These are phyloP conservation scores for Chaetura pelagica DNA, from an alignment of 2,113 vertebrate genomes.

Conservation along the genomic window DNA sequence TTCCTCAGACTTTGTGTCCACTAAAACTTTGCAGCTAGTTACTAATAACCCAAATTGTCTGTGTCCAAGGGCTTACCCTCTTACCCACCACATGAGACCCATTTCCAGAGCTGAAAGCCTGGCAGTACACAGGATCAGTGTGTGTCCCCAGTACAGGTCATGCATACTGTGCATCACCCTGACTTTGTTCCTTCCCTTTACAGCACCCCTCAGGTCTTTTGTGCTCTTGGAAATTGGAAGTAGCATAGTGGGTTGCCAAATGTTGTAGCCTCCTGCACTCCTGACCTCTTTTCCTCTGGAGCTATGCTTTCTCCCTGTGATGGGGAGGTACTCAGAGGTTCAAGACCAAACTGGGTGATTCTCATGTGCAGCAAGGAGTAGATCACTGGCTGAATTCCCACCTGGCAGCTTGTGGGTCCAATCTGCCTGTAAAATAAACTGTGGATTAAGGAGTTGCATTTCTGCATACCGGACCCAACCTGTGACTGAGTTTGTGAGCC, in stretches of 20 bases:
- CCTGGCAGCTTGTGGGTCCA: background rate
- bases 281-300: background rate
- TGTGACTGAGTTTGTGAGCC: background rate
- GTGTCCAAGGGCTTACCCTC: background rate
- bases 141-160: background rate
- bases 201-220: background rate
- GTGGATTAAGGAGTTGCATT: background rate
- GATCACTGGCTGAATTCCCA: background rate
- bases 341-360: background rate
- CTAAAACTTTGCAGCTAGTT: background rate
- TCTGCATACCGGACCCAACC: background rate
- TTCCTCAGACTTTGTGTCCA: background rate
- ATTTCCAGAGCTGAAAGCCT: background rate
- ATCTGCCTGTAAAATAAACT: background rate
- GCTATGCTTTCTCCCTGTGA: background rate
- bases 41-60: background rate
- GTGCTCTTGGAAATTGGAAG: background rate
- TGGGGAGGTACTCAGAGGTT: background rate
- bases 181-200: background rate
- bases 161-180: accelerated
- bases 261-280: background rate
- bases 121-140: accelerated
- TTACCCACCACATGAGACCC: accelerated
- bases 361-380: background rate
- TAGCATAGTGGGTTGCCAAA: background rate